Conservation (phyloP, 2,797 vertebrate genomes). For the Epinephelus malabaricus region DNA sequence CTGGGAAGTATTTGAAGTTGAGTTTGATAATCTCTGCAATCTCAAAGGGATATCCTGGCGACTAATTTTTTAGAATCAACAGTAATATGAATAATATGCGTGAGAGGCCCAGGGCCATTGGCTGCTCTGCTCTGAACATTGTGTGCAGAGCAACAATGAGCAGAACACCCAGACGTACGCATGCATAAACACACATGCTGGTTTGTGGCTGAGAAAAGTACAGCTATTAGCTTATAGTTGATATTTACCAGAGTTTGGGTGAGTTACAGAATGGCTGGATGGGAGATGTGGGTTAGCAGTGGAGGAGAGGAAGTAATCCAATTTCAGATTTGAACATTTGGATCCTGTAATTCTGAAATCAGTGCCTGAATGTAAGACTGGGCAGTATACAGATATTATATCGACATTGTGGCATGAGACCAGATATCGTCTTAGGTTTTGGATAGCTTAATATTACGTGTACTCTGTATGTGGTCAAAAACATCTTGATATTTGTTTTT, state of each 20-base stretch:
- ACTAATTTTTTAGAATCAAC: constrained; percentile 86
- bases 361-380: background rate
- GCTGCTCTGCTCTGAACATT: constrained; percentile 67
- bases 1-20: constrained; percentile 85
- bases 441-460: too few relatives aligned
- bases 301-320: constrained; percentile 12
- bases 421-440: too few relatives aligned
- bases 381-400: too few relatives aligned
- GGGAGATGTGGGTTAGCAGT: background rate
- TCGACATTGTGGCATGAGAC: too few relatives aligned
- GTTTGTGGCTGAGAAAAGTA: constrained; percentile 49
- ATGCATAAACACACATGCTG: constrained; percentile 58
- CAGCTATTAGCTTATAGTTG: constrained; percentile 35
- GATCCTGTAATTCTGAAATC: background rate
- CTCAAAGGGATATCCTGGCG: constrained; percentile 86
- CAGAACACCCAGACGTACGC: constrained; percentile 36
- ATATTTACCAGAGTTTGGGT: constrained; percentile 46
- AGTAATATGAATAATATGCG: constrained; percentile 87
- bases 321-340: constrained; percentile 12
- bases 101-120: constrained; percentile 65
- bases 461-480: too few relatives aligned
- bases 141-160: constrained; percentile 57
- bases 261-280: background rate
- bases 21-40: constrained; percentile 83
- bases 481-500: too few relatives aligned